Percentiles rank a stretch among this genome's conserved stretches.
phyloP scores from a whole-genome alignment of 2,113 vertebrate species.

The Lanius collurio region DNA sequence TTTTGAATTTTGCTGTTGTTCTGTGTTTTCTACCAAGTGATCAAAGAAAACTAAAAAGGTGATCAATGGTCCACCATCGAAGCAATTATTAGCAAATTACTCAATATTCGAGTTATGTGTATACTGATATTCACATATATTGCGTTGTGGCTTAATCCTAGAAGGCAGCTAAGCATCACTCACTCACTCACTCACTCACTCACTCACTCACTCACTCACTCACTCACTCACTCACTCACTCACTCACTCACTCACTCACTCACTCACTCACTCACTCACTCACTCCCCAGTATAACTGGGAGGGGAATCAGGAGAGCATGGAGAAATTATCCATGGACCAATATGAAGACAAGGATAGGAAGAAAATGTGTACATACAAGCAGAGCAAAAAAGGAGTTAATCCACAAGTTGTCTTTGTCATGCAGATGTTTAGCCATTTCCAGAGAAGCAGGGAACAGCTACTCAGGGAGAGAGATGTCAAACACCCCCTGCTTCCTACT shows the following conservation, averaged over 20 bases:
- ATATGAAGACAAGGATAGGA: neutral
- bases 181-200: neutral
- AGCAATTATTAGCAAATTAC: neutral
- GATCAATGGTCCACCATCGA: neutral
- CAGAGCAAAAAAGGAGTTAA: neutral
- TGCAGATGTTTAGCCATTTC: neutral
- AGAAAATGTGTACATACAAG: neutral
- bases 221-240: neutral
- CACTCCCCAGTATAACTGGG: fast-evolving
- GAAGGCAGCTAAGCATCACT: neutral
- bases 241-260: fast-evolving
- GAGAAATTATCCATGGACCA: neutral
- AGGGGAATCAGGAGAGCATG: neutral
- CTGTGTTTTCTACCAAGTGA: neutral
- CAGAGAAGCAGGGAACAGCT: neutral
- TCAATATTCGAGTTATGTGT: neutral
- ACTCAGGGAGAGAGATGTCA: neutral
- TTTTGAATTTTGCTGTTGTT: neutral
- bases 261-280: neutral
- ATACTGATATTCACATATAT: neutral
- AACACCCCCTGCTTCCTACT: neutral
- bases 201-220: fast-evolving
- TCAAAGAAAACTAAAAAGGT: neutral
- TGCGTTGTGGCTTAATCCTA: neutral
- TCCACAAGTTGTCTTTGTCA: neutral